Base-by-base conservation (phyloP, 2,888 invertebrate species). In the Linnaemya vulpina region DNA sequence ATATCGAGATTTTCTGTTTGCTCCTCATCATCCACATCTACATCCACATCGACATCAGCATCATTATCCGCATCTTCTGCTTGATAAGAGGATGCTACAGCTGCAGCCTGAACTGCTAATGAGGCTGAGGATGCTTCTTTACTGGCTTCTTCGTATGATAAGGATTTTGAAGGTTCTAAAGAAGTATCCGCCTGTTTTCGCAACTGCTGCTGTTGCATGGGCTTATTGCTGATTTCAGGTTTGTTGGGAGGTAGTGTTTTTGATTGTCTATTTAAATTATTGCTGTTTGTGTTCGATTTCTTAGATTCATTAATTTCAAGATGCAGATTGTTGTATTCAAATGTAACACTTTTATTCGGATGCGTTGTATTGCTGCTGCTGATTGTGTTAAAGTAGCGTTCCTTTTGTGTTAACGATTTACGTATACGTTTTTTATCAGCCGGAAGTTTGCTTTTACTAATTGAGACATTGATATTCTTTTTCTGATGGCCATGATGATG, bases 401-500 rank as follows among this genome's bases (percentile, higher is more conserved):
- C 86, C 60, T 83, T 88, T 81, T 86, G 87, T 80, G 88, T 87
- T 84, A 90, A 86, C 84, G 91, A 91, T 89, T 91, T 91, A 84
- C 90, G 90, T 88, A 91, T 89, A 74, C 90, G 90, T 87, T 89
- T 89, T 87, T 89, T 90, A 88, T 90, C 89, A 83, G 22, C n/a
- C 30, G 11, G 20, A 46, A 58, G 49, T 65, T 71, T 68, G 46
- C 20, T 68, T 49, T 30, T 68, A 11, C 22, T 60, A 68, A 60
- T 62, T 73, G 53, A 46, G 25, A 1, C 55, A 55, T 46, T 65
- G 62, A 43, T 71, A n/a, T 55, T 43, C 20, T 17, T 55, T 0
- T 22, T 43, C 1, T 80, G 79, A 60, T 83, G 86, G 86, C 77
- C 82, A 76, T 83, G 79, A 60, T 81, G 84, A 83, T 78, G 86